Evolutionary conservation across 53 echinoderm and acorn worm genomes (phyloP), one percentile per base, ranked within the genome.

Genomic region (Stichopus horrens): DNA sequence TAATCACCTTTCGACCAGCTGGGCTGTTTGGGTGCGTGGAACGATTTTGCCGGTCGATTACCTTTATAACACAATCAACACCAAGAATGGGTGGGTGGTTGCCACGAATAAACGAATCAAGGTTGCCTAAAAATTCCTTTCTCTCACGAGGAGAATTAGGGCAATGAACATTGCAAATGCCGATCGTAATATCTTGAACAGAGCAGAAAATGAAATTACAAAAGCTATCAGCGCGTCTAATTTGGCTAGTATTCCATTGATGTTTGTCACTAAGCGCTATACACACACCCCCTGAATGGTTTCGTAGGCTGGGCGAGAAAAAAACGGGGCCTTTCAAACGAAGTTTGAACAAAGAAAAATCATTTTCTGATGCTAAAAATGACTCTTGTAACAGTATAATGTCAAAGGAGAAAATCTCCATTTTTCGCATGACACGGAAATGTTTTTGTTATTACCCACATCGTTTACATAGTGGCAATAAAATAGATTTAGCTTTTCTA

Each of bases 121-220:
- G 57, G 9, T 19, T 83, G 9, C 11, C 60, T 37, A 83, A 55
- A 23, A 83, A 63, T 60, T 60, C 9, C 19, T 18, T 1, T 7
- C 51, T 20, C 21, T 58, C 67, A 5, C 5, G 4, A 13, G 83
- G 83, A 13, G 37, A 5, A 65, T 11, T 9, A 23, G 83, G 23
- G 5, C 60, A 0, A 20, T 83, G 7, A 59, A 83, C 63, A 65
- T 83, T 63, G 60, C 83, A 83, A n/a, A 83, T 20, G 20, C 83
- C 65, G 60, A 83, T 5, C 18, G 53, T 9, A 4, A 8, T 37
- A 53, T 23, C 18, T 7, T 78, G 23, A 23, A 52, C 7, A 78
- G 52, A 52, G 3, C 53, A 79, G 18, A 78, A 7, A 6, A 52
- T 5, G 53, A 16, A 8, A 83, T 7, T 22, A 65, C 23, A 58